Percentiles rank a stretch among this genome's conserved stretches.
Evolutionary conservation across 2,113 vertebrate genomes (phyloP).

Genomic region (Chelonoidis abingdonii): DNA sequence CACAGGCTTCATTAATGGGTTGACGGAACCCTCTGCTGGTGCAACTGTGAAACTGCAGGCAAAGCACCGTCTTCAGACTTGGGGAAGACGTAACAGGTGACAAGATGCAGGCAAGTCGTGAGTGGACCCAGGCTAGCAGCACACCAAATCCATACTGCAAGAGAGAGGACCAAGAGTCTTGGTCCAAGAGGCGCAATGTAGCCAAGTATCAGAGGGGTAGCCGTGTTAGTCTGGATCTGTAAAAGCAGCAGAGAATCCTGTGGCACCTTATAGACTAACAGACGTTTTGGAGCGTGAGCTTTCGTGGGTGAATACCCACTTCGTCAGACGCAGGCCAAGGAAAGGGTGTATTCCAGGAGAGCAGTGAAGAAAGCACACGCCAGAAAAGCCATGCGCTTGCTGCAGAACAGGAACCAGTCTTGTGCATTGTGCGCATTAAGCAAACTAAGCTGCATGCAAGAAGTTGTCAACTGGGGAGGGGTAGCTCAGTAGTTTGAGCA

Average conservation of each 20-base stretch:
- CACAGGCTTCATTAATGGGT: conserved; percentile 57
- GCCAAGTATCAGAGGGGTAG: neutral
- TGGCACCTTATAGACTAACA: too few species aligned
- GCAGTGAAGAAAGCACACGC: neutral
- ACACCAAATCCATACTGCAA: neutral
- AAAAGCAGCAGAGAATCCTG: too few species aligned
- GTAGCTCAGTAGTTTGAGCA: too few species aligned
- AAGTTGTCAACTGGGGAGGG: too few species aligned
- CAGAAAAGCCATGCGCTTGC: neutral
- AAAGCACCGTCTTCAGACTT: neutral
- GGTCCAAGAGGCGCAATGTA: neutral
- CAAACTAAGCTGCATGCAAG: neutral
- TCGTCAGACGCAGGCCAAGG: too few species aligned
- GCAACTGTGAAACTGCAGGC: neutral
- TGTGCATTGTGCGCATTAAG: neutral
- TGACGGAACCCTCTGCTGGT: conserved; percentile 73
- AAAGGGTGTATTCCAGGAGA: neutral
- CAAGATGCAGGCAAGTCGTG: neutral
- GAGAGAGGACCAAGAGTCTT: too few species aligned
- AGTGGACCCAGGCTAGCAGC: too few species aligned
- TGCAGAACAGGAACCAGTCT: neutral
- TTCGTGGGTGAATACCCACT: too few species aligned
- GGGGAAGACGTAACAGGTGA: neutral
- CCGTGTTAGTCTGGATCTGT: too few species aligned
- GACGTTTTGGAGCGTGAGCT: too few species aligned